Evolutionary conservation across 2,113 vertebrate species (phyloP).

Genomic region (Hemiprocne comata): DNA sequence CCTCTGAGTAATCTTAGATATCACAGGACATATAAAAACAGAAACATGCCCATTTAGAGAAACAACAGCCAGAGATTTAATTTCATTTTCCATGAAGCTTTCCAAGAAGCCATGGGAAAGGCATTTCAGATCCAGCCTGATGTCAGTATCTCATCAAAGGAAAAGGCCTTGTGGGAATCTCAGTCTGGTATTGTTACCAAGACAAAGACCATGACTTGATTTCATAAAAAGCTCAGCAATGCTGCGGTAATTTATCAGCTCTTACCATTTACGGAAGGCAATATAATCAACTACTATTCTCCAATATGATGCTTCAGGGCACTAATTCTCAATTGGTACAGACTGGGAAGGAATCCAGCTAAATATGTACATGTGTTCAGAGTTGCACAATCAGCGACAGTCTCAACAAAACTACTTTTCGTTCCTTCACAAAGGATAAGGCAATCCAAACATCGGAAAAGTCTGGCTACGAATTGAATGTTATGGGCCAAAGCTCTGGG

Average conservation of each 20-base stretch:
- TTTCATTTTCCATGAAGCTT: neutral
- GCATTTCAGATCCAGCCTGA: neutral
- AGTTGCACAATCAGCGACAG: neutral
- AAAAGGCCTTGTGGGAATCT: constrained; percentile 23
- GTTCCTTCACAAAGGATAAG: constrained; percentile 14
- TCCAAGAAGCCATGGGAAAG: constrained; percentile 42
- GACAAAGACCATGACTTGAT: constrained; percentile 11
- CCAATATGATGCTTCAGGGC: neutral
- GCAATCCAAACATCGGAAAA: neutral
- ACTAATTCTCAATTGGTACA: neutral
- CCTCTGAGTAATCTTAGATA: neutral
- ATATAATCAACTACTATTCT: neutral
- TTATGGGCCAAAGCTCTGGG: constrained; percentile 6
- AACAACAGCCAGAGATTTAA: neutral
- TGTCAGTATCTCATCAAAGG: constrained; percentile 15
- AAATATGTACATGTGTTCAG: neutral
- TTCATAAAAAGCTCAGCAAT: accelerated
- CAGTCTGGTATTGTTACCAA: constrained; percentile 6
- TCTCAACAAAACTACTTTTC: neutral
- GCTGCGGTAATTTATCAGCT: neutral
- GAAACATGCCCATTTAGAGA: neutral
- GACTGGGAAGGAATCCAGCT: constrained; percentile 33
- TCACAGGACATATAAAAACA: neutral
- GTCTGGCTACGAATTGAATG: neutral
- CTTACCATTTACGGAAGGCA: neutral